Evolutionary conservation across 2,113 vertebrate species (phyloP), one percentile per base, ranked within the genome.

Genomic region (Actenoides hombroni): DNA sequence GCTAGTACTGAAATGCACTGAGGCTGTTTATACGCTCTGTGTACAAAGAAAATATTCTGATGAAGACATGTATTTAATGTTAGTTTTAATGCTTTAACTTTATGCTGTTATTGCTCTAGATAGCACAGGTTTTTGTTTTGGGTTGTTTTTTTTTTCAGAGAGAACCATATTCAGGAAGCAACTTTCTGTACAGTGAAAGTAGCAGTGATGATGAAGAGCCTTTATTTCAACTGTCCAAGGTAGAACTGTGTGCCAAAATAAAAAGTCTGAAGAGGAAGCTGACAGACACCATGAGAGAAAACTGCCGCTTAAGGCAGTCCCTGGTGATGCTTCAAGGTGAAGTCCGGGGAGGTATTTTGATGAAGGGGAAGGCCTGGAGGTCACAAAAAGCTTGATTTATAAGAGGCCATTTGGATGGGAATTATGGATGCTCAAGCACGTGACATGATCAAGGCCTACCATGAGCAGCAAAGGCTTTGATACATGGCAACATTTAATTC

Each of bases 311-410:
- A 15, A 95, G 98, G 77, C 98, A 98, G 88, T 98, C 98, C 73
- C 91, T 98, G 83, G 98, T 98, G 83, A 97, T 97, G 97, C 97
- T 98, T 84, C 98, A 98, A 98, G 98, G 98, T 98, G 97, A 97
- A 90, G 73, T 37, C 46, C 31, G 79, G 71, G 67, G 88, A 94
- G 53, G 1, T 70, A 48, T 91, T 95, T 54, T 82, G 81, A 91
- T 86, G 40, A 95, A 94, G 87, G 68, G 35, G 37, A 83, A 79
- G 93, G 48, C 46, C 70, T 49, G 39, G 90, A 76, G 60, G 73
- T 80, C 85, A 71, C 51, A 44, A 85, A 83, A 91, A 85, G 12
- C 53, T 80, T 86, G 64, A 95, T 96, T 94, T 90, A 56, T 86
- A 67, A 77, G 82, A 94, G 85, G 40, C 61, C 35, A 65, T 90